Evolutionary conservation across 1,140 invertebrate genomes (phyloP), one percentile per base, ranked within the genome.

Genomic region (Sitophilus oryzae): DNA sequence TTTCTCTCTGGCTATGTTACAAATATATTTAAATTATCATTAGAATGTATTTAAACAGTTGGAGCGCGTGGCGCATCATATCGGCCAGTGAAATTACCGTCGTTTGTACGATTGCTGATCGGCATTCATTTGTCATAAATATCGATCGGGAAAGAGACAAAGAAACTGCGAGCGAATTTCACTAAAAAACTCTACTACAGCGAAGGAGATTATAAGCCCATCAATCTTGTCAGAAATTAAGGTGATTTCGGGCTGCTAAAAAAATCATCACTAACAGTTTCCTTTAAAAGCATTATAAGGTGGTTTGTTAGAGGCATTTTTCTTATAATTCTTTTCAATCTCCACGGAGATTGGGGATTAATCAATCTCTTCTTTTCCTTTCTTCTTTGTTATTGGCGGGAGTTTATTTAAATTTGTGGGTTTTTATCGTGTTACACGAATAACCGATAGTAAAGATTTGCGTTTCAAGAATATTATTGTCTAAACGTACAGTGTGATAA

Each of bases 161-260:
- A 46, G 47, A 38, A 36, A 49, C 36, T 25, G 47, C 16, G 37
- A 10, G 16, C 18, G n/a, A n/a, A n/a, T 18, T 36, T 49, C 36
- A 49, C 47, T 49, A 38, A 36, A 49, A 49, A 49, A 49, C 38
- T 22, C 35, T 20, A 11, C 47, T 49, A 25, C 38, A 49, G 36
- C 38, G 21, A 36, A 49, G 34, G 19, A 38, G 47, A 49, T 49
- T 49, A 49, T 49, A 37, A 49, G 23, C 47, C 20, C 47, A 49
- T 49, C 47, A 49, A 49, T 49, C 47, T 49, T 49, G 34, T 15
- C 10, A 22, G 30, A 18, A 34, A 34, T 22, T n/a, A 47, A 47
- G 22, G 45, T 35, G 25, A 16, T 47, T 47, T 47, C 18, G 45
- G 45, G 36, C 21, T 37, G 34, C 23, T 37, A 49, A 49, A 49